Conservation (phyloP, 2,888 invertebrate genomes). For the Drosophila atripex region DNA sequence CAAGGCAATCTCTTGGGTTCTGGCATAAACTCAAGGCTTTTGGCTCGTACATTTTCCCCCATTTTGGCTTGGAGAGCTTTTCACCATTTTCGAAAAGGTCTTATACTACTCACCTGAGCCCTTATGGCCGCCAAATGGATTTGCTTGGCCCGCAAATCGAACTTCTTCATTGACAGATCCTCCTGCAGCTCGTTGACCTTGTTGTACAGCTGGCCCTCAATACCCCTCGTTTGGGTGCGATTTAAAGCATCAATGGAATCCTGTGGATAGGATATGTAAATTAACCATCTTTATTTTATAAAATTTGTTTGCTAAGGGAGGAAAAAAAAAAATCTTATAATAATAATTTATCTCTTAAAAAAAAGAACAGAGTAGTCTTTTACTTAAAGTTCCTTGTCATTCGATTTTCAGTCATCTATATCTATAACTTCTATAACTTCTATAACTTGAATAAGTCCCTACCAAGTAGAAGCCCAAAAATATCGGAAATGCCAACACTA, state of each 20-base stretch:
- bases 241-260: slow-evolving; percentile 93
- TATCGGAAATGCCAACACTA: neutral
- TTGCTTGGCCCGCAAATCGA: slow-evolving; percentile 95
- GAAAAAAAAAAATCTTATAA: too few species aligned
- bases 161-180: slow-evolving; percentile 96
- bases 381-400: too few species aligned
- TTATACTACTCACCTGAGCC: slow-evolving; percentile 90
- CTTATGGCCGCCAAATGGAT: slow-evolving; percentile 94
- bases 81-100: slow-evolving; percentile 4
- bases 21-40: slow-evolving; percentile 5
- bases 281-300: too few species aligned
- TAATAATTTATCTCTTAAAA: too few species aligned
- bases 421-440: too few species aligned
- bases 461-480: neutral
- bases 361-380: too few species aligned
- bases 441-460: too few species aligned
- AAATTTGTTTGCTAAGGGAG: too few species aligned
- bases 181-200: slow-evolving; percentile 98
- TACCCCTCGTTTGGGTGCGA: slow-evolving; percentile 90
- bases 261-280: slow-evolving; percentile 78
- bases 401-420: too few species aligned
- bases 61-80: slow-evolving; percentile 40
- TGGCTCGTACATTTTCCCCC: neutral
- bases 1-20: slow-evolving; percentile 4
- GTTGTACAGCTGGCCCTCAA: slow-evolving; percentile 93